Percentiles rank a stretch among this genome's conserved stretches.
phyloP scores from a whole-genome alignment of 2,113 vertebrate species.

The Chaetodon trifascialis region DNA sequence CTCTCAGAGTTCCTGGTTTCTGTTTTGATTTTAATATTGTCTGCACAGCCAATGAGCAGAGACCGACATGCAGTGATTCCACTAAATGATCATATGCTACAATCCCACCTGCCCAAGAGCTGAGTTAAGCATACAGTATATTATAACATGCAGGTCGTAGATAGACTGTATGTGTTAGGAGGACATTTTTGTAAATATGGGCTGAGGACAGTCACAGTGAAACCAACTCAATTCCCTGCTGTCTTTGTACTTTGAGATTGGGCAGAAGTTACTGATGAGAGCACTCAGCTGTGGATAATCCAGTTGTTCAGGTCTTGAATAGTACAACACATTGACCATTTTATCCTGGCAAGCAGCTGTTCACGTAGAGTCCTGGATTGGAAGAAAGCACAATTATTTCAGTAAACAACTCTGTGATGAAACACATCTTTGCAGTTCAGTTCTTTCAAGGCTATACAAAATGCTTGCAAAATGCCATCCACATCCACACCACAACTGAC shows the following conservation, averaged over 20 bases:
- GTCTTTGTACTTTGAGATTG: not conserved
- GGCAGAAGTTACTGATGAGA: not conserved
- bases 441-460: not conserved
- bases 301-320: not conserved
- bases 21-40: not conserved
- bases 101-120: not conserved
- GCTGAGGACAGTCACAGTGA: not conserved
- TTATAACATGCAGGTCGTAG: not conserved
- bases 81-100: not conserved
- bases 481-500: not conserved
- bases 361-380: not conserved
- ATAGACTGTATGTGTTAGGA: not conserved
- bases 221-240: not conserved
- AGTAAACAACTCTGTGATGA: not conserved
- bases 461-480: not conserved
- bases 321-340: constrained; percentile 1
- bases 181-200: not conserved
- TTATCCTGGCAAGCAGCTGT: constrained; percentile 4
- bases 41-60: not conserved
- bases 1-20: not conserved
- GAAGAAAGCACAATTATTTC: not conserved
- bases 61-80: not conserved
- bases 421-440: not conserved
- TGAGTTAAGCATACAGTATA: not conserved
- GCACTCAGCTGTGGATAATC: constrained; percentile 2